Evolutionary conservation across 2,888 invertebrate species (phyloP), one percentile per base, ranked within the genome.

Genomic region (Dioctria linearis): DNA sequence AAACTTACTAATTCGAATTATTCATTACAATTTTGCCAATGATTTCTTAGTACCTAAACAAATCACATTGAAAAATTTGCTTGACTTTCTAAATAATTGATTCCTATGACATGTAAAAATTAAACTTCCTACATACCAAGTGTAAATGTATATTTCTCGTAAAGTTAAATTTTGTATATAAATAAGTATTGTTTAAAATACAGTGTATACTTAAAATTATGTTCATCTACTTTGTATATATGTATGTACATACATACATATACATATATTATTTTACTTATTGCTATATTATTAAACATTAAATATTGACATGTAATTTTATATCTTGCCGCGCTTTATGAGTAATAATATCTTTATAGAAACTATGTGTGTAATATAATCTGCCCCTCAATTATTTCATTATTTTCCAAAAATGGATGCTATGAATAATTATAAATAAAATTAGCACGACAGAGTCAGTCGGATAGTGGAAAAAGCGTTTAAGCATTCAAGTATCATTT

Each of bases 361-460:
- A 49, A 71, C 49, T 54, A 46, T 46, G 25, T 25, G 2, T 46
- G 8, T 8, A 2, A 46, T 46, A 46, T 46, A 46, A 46, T 2
- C 46, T 9, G 61, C 40, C n/a, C 39, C 37, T 57, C 61, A 40
- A 75, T 75, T 59, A 75, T 59, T 75, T 75, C 43, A 59, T 75
- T 59, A 59, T 61, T 59, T 37, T 13, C 75, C 75, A 40, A 75
- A 75, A 75, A 75, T 75, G 75, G 75, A 57, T 13, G 59, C 43
- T 43, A 46, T 61, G 75, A 75, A 75, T 75, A 75, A 75, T 61
- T 59, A 59, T 59, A 43, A n/a, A 75, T 61, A 9, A 75, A 75
- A 75, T 75, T 75, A 42, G 75, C 43, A 75, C 46, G 46, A 75
- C 61, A 43, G 25, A 25, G 59, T 43, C 39, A 25, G 39, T 59